Evolutionary conservation across 2,888 invertebrate genomes (phyloP), one percentile per base, ranked within the genome.

Genomic region (Ectemnius cavifrons): DNA sequence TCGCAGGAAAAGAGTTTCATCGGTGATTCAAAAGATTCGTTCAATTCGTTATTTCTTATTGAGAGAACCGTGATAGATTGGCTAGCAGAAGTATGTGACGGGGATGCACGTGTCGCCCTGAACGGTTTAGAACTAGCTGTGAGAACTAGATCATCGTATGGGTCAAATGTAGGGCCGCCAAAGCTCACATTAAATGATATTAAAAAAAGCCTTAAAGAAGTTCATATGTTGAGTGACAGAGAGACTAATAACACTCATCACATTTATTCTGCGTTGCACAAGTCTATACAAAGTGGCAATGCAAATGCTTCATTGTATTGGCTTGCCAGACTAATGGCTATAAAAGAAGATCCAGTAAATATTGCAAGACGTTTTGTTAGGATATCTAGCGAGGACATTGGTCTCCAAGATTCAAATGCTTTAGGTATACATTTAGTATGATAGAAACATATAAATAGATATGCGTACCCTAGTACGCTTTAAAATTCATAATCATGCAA

Each of bases 251-350:
- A 80, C 4, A 81, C 64, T 8, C 78, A 85, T 66, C 82, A 87
- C 28, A 64, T 87, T 14, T 80, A 85, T 47, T 84, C 84, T 4
- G 86, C 86, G 5, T 69, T 87, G 69, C 83, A 84, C 46, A 85
- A 84, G 68, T 87, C 85, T 4, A 85, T 87, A 64, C 69, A 67
- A 69, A 82, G 76, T 23, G 78, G 83, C 5, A 59, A 87, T 4
- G 62, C 70, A 18, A 87, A 78, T 68, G 86, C 84, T 20, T 59
- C 82, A 6, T 59, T 87, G 27, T 87, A 87, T 64, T 87, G 86
- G 86, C 61, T 87, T 5, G 86, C 87, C 28, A 77, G 86, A 58
- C 74, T 87, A 56, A 86, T 87, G 83, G 87, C 85, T 23, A 63
- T 63, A 4, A 81, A 82, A 56, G 86, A 87, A 77, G 86, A 87